Conservation (phyloP, 2,113 vertebrate genomes). For the Tretioscincus oriximinensis region DNA sequence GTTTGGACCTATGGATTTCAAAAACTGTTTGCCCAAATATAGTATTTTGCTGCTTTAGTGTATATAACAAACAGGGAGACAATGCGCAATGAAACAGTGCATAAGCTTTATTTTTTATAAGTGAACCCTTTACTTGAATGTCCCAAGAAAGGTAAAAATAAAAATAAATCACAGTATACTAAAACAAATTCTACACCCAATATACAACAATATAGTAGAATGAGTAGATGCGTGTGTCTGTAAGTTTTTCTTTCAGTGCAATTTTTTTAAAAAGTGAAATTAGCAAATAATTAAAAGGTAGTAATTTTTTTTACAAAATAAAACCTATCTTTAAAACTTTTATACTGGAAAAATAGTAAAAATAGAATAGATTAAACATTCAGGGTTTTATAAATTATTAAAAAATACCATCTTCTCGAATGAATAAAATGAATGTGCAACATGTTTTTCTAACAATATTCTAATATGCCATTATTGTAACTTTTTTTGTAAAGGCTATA, state of each 20-base stretch:
- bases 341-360: background rate
- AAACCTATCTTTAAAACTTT: background rate
- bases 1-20: background rate
- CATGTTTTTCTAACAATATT: no score
- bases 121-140: background rate
- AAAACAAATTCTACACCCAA: no score
- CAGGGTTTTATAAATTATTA: background rate
- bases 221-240: no score
- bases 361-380: background rate
- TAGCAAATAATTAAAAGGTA: background rate
- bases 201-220: no score
- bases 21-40: background rate
- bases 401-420: no score
- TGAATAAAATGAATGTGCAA: no score
- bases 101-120: background rate
- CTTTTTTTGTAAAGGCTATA: no score
- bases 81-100: no score
- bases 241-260: background rate
- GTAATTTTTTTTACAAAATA: background rate
- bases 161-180: no score
- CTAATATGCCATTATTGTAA: no score
- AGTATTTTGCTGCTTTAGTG: background rate
- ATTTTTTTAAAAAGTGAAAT: background rate
- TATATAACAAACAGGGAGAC: background rate
- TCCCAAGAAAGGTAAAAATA: background rate